phyloP scores from a whole-genome alignment of 2,113 vertebrate genomes.

The Balaeniceps rex region DNA sequence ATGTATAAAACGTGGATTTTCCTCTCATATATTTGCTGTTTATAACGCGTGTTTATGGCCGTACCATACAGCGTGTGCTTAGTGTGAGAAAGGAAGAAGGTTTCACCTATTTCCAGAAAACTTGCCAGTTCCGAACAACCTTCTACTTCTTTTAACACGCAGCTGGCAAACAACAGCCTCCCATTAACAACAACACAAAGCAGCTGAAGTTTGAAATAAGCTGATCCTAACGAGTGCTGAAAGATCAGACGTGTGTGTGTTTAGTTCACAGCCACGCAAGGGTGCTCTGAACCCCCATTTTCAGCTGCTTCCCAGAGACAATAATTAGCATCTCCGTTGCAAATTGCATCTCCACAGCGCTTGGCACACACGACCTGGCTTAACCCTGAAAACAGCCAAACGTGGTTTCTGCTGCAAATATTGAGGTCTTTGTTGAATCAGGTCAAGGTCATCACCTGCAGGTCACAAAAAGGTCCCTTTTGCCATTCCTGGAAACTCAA shows the following conservation, averaged over 20 bases:
- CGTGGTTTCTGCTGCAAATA: not conserved
- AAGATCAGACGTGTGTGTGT: not conserved
- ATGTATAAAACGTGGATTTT: conserved; percentile 61
- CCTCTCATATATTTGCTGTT: conserved; percentile 49
- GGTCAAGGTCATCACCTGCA: not conserved
- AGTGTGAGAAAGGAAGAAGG: conserved; percentile 23
- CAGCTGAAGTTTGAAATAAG: not conserved
- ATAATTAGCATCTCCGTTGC: not conserved
- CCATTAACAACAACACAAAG: not conserved
- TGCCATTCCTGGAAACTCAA: not conserved
- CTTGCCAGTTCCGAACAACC: not conserved
- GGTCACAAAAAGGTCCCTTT: not conserved
- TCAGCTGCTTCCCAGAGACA: not conserved
- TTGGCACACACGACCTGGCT: not conserved
- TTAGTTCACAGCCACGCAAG: not conserved
- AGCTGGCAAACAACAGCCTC: not conserved
- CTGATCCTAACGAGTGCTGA: not conserved
- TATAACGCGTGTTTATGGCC: conserved; percentile 55
- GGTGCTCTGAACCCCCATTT: not conserved
- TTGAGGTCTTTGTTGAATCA: not conserved
- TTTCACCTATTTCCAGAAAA: conserved; percentile 41
- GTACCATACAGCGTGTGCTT: not conserved
- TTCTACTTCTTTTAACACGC: not conserved
- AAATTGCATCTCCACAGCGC: not conserved
- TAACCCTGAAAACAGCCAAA: not conserved